Evolutionary conservation across 2,797 vertebrate genomes (phyloP), one percentile per base, ranked within the genome.

Genomic region (Ciconia nigra): DNA sequence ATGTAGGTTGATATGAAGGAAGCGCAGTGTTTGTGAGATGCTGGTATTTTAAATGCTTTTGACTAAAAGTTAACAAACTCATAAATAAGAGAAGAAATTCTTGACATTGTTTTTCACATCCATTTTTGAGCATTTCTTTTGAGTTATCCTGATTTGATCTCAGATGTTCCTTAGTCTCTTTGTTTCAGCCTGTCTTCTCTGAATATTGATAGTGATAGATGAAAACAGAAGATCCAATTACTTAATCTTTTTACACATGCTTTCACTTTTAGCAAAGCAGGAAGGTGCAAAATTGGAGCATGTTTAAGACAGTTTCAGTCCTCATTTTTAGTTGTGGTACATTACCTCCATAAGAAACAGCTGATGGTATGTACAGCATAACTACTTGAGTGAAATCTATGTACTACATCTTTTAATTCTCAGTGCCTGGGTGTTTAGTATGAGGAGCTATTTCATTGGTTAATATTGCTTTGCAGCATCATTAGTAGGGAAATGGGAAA

Each of bases 251-350:
- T 90, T 65, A 77, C 12, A 26, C 87, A 72, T 16, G 11, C 58
- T 97, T 94, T 94, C 79, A 77, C 70, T 89, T 89, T 52, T n/a
- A 95, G 71, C 65, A 81, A 87, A 78, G 72, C 72, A 89, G 49
- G 54, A 93, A 92, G 65, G 67, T 96, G 74, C 55, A 55, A 89
- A 93, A 95, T 93, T 54, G 47, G 54, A 78, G 58, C 10, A 3
- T 16, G 18, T 88, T 94, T 91, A 80, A 93, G 41, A 20, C 35
- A 25, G 16, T 71, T 83, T 83, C 81, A 92, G 73, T 69, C 51
- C 49, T 74, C 7, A 24, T 55, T 93, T 97, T 83, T 5, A 52
- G 55, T 51, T 66, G 42, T 58, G 69, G 22, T 79, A 35, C n/a
- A 31, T 88, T 83, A 81, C 58, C 24, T 71, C 26, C 69, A 2